phyloP scores from a whole-genome alignment of 2,113 vertebrate species.

The Sphaerodactylus townsendi region DNA sequence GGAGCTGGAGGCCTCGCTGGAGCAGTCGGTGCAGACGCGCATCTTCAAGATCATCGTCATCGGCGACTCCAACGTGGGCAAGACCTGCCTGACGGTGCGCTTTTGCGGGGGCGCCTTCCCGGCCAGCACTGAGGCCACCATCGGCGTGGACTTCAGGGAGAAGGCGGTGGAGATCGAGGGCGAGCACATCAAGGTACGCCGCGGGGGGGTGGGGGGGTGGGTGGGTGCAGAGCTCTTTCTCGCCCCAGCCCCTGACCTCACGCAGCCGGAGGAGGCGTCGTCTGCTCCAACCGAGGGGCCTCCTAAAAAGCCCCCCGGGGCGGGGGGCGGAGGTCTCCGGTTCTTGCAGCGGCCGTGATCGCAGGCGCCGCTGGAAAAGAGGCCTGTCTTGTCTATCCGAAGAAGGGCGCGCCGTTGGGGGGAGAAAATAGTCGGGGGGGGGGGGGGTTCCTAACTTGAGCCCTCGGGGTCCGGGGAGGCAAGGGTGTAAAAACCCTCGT shows the following conservation, averaged over 20 bases:
- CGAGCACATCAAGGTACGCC: conserved; percentile 92
- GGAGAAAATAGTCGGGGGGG: background rate
- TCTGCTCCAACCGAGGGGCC: fast-evolving
- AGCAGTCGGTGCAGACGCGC: conserved; percentile 91
- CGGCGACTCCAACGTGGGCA: conserved; percentile 96
- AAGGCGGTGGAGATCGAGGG: conserved; percentile 96
- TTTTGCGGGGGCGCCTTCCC: conserved; percentile 95
- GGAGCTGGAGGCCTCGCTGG: conserved; percentile 81
- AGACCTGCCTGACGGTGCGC: conserved; percentile 96
- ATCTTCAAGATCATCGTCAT: conserved; percentile 99
- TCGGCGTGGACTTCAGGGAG: conserved; percentile 97
- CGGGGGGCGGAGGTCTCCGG: background rate
- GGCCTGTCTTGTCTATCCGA: fast-evolving
- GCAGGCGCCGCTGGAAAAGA: too few relatives aligned
- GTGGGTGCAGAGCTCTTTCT: too few relatives aligned
- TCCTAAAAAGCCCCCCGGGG: background rate
- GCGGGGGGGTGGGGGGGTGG: background rate
- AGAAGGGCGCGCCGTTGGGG: background rate
- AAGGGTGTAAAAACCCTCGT: background rate
- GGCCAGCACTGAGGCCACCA: conserved; percentile 93
- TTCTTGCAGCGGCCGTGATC: background rate
- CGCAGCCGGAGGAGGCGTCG: background rate
- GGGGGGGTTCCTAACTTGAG: background rate
- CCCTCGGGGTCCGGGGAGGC: too few relatives aligned
- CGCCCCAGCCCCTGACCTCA: too few relatives aligned